A percentile compares a stretch with the other conserved stretches of the same genome.
Conservation (phyloP, 2,888 invertebrate genomes). For the Hipparchia semele region DNA sequence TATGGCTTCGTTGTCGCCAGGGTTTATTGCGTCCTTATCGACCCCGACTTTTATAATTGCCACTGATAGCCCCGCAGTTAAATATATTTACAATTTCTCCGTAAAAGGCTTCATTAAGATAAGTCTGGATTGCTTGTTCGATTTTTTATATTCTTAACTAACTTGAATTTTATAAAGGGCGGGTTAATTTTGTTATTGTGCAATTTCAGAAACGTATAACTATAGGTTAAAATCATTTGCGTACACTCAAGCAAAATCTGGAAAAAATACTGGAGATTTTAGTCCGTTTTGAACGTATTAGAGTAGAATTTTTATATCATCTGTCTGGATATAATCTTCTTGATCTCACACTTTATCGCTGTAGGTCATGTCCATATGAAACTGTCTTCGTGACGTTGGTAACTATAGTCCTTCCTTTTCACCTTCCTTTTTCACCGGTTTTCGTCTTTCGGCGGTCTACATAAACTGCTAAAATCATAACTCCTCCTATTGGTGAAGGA, state of each 20-base stretch:
- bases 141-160: not conserved
- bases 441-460: too few relatives aligned
- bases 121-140: not conserved
- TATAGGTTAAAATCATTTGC: too few relatives aligned
- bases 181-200: not conserved
- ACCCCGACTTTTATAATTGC: slow-evolving; percentile 50
- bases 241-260: not conserved
- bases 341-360: too few relatives aligned
- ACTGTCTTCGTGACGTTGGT: too few relatives aligned
- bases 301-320: not conserved
- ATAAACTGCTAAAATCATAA: too few relatives aligned
- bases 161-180: not conserved
- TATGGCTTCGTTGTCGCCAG: slow-evolving; percentile 58
- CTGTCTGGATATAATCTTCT: not conserved
- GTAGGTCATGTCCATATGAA: too few relatives aligned
- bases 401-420: too few relatives aligned
- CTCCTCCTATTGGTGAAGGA: too few relatives aligned
- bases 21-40: slow-evolving; percentile 56
- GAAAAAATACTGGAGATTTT: not conserved
- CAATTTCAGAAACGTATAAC: too few relatives aligned
- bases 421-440: too few relatives aligned
- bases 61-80: slow-evolving; percentile 45
- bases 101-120: slow-evolving; percentile 47
- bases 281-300: not conserved
- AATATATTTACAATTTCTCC: slow-evolving; percentile 52